Conservation (phyloP, 1,140 invertebrate species). For the Drosophila simulans region DNA sequence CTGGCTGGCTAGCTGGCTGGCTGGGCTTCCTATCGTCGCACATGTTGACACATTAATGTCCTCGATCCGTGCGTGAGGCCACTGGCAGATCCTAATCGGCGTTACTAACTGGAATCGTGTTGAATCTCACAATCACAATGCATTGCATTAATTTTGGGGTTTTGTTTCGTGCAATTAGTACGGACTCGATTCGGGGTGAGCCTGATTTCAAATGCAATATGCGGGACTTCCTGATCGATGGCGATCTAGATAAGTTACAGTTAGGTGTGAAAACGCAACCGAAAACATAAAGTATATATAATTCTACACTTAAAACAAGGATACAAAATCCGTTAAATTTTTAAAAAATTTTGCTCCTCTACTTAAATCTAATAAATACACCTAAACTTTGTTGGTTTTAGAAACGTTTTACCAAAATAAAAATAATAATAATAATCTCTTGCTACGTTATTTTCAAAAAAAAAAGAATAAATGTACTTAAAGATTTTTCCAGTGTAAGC, state of each 20-base stretch:
- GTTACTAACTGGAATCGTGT: conserved; percentile 80
- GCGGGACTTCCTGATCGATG: conserved; percentile 59
- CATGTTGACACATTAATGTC: conserved; percentile 83
- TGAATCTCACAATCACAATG: conserved; percentile 61
- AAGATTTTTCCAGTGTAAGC: conserved; percentile 1
- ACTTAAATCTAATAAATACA: too few species aligned
- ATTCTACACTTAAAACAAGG: neutral
- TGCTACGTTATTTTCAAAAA: too few species aligned
- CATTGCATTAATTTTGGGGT: conserved; percentile 68
- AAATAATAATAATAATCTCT: too few species aligned
- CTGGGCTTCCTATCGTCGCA: conserved; percentile 47
- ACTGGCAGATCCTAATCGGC: conserved; percentile 71
- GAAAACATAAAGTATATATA: neutral
- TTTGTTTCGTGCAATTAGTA: conserved; percentile 68
- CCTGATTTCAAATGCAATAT: conserved; percentile 40
- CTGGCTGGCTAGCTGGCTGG: conserved; percentile 7
- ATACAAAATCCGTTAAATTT: neutral
- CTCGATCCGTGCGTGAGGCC: conserved; percentile 62
- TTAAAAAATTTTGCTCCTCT: too few species aligned
- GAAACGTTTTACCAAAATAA: too few species aligned
- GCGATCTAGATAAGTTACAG: conserved; percentile 42
- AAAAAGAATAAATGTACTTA: neutral
- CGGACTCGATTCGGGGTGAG: conserved; percentile 45
- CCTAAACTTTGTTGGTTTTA: too few species aligned
- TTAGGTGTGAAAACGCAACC: conserved; percentile 29